phyloP scores from a whole-genome alignment of 2,888 invertebrate genomes.

The Alloplasta piceator region DNA sequence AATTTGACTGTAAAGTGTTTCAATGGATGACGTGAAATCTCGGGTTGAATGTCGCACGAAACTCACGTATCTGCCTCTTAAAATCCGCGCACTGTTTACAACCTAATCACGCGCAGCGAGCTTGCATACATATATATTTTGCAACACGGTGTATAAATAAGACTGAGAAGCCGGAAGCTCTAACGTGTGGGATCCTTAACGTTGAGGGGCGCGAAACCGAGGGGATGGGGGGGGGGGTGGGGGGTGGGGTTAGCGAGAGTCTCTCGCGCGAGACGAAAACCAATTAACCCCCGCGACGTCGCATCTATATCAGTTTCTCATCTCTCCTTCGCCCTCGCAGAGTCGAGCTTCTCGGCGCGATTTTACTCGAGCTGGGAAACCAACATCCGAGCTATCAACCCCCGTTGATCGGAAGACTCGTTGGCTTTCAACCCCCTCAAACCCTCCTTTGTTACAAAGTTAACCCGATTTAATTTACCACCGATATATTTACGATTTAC shows the following conservation, averaged over 20 bases:
- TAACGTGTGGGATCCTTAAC: conserved; percentile 2
- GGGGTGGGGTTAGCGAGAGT: neutral
- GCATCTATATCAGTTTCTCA: conserved; percentile 21
- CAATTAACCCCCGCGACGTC: conserved; percentile 42
- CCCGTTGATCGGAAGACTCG: conserved; percentile 31
- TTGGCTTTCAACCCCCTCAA: conserved; percentile 2
- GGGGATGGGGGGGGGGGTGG: neutral
- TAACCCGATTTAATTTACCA: conserved; percentile 4
- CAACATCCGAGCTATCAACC: conserved; percentile 45
- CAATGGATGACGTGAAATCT: neutral
- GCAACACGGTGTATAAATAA: neutral
- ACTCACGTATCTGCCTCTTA: conserved; percentile 26
- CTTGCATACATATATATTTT: neutral
- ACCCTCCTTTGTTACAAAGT: conserved; percentile 6
- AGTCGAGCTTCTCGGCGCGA: conserved; percentile 3
- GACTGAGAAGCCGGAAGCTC: neutral
- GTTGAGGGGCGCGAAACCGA: neutral
- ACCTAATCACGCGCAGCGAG: conserved; percentile 28
- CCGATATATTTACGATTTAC: neutral
- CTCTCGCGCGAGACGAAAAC: conserved; percentile 18
- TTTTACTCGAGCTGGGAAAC: neutral
- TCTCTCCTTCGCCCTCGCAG: neutral
- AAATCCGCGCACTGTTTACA: conserved; percentile 38
- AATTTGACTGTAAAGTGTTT: neutral
- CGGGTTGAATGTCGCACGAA: neutral